Evolutionary conservation across 2,888 invertebrate genomes (phyloP).

Genomic region (Synanthedon tipuliformis): DNA sequence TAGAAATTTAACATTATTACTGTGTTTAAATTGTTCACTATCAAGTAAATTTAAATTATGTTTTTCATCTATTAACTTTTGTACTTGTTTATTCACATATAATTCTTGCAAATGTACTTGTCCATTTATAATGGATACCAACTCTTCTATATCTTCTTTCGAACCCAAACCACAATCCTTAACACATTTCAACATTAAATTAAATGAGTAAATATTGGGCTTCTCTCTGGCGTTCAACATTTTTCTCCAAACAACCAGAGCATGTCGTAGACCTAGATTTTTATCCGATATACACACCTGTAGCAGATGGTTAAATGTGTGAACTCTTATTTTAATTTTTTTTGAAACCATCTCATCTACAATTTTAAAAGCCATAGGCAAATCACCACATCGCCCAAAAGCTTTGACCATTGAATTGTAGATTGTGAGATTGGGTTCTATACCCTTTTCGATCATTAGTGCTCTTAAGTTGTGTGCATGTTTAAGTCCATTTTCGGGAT

Average conservation of each 20-base stretch:
- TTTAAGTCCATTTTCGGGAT: slow-evolving; percentile 74
- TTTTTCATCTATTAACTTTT: background rate
- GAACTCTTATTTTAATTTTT: slow-evolving; percentile 69
- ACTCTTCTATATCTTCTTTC: slow-evolving; percentile 65
- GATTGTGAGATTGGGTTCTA: slow-evolving; percentile 78
- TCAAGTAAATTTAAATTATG: slow-evolving; percentile 1
- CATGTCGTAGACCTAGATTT: slow-evolving; percentile 83
- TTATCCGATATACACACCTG: slow-evolving; percentile 87
- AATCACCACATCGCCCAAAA: slow-evolving; percentile 85
- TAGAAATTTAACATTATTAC: background rate
- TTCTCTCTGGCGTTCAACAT: slow-evolving; percentile 74
- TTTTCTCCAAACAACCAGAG: slow-evolving; percentile 87
- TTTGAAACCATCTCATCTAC: slow-evolving; percentile 86
- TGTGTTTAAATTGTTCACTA: slow-evolving; percentile 1
- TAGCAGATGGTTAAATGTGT: slow-evolving; percentile 83
- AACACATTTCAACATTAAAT: slow-evolving; percentile 82
- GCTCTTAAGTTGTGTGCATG: slow-evolving; percentile 75
- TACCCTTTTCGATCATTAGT: slow-evolving; percentile 76
- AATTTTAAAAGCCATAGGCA: slow-evolving; percentile 80
- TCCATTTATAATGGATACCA: slow-evolving; percentile 34
- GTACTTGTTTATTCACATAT: slow-evolving; percentile 1
- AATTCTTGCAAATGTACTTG: slow-evolving; percentile 24
- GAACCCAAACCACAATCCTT: slow-evolving; percentile 86
- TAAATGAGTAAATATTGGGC: slow-evolving; percentile 81
- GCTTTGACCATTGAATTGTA: slow-evolving; percentile 94